Conservation (phyloP, 2,797 vertebrate species). For the Clarias laeviceps region DNA sequence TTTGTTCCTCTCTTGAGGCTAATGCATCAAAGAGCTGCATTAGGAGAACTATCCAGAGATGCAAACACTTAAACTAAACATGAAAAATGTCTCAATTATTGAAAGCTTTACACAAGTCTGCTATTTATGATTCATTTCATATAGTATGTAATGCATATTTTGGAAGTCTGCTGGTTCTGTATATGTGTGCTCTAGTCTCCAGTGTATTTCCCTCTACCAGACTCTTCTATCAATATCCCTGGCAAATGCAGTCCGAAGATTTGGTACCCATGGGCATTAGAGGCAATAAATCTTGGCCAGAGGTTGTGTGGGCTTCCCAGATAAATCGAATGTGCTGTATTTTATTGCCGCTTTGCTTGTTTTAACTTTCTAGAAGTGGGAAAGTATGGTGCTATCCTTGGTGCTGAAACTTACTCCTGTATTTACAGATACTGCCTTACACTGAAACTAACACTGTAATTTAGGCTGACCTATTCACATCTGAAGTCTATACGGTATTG, state of each 20-base stretch:
- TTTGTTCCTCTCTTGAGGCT: slow-evolving; percentile 64
- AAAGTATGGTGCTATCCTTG: slow-evolving; percentile 70
- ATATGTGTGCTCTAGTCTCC: slow-evolving; percentile 31
- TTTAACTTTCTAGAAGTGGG: slow-evolving; percentile 73
- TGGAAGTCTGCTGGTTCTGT: slow-evolving; percentile 42
- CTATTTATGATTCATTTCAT: slow-evolving; percentile 57
- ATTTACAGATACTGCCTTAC: not conserved
- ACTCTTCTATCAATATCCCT: slow-evolving; percentile 70
- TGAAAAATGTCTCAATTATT: slow-evolving; percentile 64
- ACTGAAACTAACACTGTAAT: not conserved
- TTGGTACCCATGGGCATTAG: slow-evolving; percentile 67
- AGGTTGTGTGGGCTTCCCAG: slow-evolving; percentile 77
- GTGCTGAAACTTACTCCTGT: not conserved
- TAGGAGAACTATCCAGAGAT: slow-evolving; percentile 70
- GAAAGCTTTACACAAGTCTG: slow-evolving; percentile 47
- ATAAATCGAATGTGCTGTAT: slow-evolving; percentile 76
- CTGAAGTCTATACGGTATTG: too few relatives aligned
- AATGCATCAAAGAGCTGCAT: slow-evolving; percentile 71
- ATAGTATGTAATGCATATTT: slow-evolving; percentile 47
- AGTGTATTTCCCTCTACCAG: slow-evolving; percentile 44
- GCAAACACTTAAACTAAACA: slow-evolving; percentile 55
- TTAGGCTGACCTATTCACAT: not conserved
- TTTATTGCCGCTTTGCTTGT: slow-evolving; percentile 74
- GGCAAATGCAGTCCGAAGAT: slow-evolving; percentile 70
- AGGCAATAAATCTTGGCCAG: slow-evolving; percentile 74